Evolutionary conservation across 2,888 invertebrate species (phyloP).

Genomic region (Parnassius mnemosyne): DNA sequence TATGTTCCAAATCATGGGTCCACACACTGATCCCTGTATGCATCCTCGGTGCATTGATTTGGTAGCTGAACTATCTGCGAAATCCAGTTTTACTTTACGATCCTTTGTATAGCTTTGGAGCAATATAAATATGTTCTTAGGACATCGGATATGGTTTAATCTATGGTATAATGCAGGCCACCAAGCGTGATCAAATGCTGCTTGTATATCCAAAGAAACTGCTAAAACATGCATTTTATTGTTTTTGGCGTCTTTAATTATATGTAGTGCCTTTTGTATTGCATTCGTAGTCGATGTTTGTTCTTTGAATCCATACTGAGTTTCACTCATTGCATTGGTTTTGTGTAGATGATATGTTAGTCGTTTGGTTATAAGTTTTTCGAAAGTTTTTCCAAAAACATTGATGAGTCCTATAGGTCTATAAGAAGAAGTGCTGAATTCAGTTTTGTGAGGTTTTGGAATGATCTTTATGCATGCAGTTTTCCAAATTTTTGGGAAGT

Average conservation of each 20-base stretch:
- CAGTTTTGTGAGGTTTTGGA: conserved; percentile 34
- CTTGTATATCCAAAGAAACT: conserved; percentile 26
- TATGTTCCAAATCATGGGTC: background rate
- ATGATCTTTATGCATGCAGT: conserved; percentile 30
- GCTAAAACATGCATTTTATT: conserved; percentile 14
- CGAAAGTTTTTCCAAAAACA: conserved; percentile 34
- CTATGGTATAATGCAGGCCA: background rate
- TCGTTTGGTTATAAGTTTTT: conserved; percentile 10
- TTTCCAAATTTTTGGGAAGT: no score
- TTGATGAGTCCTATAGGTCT: conserved; percentile 29
- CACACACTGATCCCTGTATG: background rate
- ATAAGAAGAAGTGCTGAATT: conserved; percentile 25
- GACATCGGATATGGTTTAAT: background rate
- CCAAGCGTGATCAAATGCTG: background rate
- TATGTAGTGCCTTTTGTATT: conserved; percentile 8
- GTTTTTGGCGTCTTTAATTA: conserved; percentile 6
- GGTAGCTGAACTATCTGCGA: background rate
- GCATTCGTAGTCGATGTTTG: conserved; percentile 13
- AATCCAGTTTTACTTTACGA: background rate
- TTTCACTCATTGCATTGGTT: no score
- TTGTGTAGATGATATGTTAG: no score
- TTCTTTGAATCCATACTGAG: no score
- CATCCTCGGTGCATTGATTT: background rate
- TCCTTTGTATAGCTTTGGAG: background rate
- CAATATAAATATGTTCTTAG: background rate